phyloP scores from a whole-genome alignment of 2,113 vertebrate species.

The Tyto alba region DNA sequence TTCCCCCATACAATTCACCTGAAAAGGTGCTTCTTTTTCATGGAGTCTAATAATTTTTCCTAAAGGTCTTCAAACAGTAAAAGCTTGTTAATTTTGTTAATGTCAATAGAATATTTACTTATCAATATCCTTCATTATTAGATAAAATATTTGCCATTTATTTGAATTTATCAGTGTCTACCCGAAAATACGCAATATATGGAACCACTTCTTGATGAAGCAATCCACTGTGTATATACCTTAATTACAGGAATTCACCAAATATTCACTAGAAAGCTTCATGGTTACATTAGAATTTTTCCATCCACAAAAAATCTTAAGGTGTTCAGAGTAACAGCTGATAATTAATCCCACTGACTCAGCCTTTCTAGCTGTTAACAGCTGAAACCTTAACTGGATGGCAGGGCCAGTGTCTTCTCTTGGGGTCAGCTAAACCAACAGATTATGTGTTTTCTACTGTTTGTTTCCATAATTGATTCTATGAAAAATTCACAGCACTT shows the following conservation, averaged over 20 bases:
- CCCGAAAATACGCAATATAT: background rate
- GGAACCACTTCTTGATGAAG: background rate
- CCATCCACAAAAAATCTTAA: background rate
- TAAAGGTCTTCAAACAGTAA: background rate
- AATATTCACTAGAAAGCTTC: background rate
- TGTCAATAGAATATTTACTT: background rate
- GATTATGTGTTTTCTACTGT: background rate
- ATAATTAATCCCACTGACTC: background rate
- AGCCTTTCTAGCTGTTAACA: background rate
- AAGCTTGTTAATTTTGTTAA: background rate
- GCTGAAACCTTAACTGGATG: background rate
- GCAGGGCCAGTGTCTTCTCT: background rate
- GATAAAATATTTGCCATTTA: background rate
- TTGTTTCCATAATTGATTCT: background rate
- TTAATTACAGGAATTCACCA: background rate
- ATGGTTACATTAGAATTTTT: background rate
- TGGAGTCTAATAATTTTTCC: background rate
- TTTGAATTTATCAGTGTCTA: background rate
- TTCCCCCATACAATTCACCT: background rate
- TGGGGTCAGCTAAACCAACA: background rate
- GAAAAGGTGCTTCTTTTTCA: background rate
- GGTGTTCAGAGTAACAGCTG: background rate
- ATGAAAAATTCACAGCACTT: background rate
- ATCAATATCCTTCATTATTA: background rate
- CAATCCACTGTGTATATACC: accelerated